Percentiles rank a stretch among this genome's conserved stretches.
Conservation (phyloP, 1,140 invertebrate genomes). For the Aporrectodea caliginosa region DNA sequence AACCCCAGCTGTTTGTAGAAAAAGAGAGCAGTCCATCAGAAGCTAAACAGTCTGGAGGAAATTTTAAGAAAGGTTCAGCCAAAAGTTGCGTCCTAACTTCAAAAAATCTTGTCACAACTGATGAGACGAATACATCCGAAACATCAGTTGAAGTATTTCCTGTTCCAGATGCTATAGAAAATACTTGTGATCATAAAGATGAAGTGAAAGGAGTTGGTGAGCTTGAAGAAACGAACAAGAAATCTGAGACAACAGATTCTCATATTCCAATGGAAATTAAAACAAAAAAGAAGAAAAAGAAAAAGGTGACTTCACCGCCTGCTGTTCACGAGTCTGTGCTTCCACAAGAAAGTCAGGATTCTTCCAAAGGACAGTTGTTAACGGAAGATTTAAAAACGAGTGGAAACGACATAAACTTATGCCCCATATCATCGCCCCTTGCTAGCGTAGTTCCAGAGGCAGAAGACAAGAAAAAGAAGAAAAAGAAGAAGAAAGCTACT, state of each 20-base stretch:
- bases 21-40: too few species aligned
- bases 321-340: too few species aligned
- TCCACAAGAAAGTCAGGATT: too few species aligned
- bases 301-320: too few species aligned
- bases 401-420: background rate
- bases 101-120: too few species aligned
- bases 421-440: background rate
- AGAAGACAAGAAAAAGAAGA: background rate
- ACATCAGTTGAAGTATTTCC: too few species aligned
- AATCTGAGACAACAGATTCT: background rate
- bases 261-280: background rate
- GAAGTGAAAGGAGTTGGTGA: background rate
- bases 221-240: background rate
- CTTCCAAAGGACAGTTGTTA: too few species aligned
- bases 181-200: background rate
- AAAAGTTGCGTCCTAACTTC: too few species aligned
- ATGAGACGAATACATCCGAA: background rate
- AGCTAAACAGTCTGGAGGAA: too few species aligned
- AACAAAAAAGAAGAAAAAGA: background rate
- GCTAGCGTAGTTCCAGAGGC: background rate
- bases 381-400: too few species aligned
- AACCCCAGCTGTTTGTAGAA: too few species aligned
- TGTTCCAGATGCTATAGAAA: background rate
- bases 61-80: conserved; percentile 2
- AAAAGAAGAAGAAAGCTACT: background rate